These are phyloP conservation scores for Lithophane leautieri DNA, from an alignment of 2,888 invertebrate species.

Conservation along the genomic window DNA sequence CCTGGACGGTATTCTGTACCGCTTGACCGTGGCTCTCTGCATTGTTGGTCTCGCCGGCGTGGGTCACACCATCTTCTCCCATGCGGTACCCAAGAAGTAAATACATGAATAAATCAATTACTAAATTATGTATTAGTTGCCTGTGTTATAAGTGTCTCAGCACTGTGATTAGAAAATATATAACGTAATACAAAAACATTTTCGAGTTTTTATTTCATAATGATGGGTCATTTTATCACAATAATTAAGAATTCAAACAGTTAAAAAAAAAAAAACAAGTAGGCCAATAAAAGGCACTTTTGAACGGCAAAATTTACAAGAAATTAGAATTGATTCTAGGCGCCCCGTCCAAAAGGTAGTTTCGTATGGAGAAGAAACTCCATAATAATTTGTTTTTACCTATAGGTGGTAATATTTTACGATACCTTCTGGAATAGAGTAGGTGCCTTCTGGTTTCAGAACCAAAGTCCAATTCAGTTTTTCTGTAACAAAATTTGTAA, in stretches of 20 bases:
- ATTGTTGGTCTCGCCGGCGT: slow-evolving; percentile 81
- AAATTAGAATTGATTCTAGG: too few species aligned
- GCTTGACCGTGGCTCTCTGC: slow-evolving; percentile 83
- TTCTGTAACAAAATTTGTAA: neutral
- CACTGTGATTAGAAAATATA: slow-evolving; percentile 79
- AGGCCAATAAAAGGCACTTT: neutral
- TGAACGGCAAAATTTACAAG: neutral
- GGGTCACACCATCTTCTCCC: slow-evolving; percentile 81
- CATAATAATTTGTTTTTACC: neutral
- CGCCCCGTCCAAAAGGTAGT: too few species aligned
- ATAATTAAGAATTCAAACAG: neutral
- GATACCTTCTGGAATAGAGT: neutral
- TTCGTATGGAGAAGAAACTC: too few species aligned
- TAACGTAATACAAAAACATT: slow-evolving; percentile 53
- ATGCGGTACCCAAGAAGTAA: slow-evolving; percentile 83
- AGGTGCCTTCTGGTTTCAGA: neutral
- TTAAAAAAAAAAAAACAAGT: too few species aligned
- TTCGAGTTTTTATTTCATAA: slow-evolving; percentile 13
- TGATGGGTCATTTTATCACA: neutral
- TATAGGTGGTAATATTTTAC: neutral
- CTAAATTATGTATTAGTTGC: slow-evolving; percentile 78
- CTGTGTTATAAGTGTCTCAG: slow-evolving; percentile 74
- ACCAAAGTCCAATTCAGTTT: neutral
- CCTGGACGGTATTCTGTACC: slow-evolving; percentile 86
- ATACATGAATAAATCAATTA: slow-evolving; percentile 64